Evolutionary conservation across 1,140 invertebrate species (phyloP), one percentile per base, ranked within the genome.

Genomic region (Neodiprion virginianus): DNA sequence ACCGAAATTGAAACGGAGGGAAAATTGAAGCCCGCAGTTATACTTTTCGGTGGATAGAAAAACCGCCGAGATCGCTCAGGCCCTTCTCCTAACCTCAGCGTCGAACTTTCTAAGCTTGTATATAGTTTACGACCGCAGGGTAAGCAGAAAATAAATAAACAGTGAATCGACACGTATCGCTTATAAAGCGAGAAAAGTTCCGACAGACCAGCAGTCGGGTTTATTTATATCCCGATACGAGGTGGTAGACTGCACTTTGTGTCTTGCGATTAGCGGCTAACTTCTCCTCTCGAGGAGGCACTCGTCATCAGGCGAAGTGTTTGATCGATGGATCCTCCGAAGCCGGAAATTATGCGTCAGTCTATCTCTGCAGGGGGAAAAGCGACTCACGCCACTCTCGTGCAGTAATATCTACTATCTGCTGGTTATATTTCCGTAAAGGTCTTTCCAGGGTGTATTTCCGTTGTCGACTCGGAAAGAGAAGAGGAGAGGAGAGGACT

Each of bases 261-360:
- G n/a, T 61, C 53, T 61, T 61, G 53, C 53, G 53, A 61, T 61
- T 61, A 61, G 53, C n/a, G n/a, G 53, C 53, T 7, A 61, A 14
- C 11, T 61, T 14, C 53, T 87, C 83, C 84, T 65, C 76, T 76
- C 47, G 73, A 75, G 76, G 77, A 75, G 80, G 79, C 78, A 76
- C 11, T 80, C 78, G 76, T 81, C 78, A 77, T 73, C 69, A 76
- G 78, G 76, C 73, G 74, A 76, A 82, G 73, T 88, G 87, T 88
- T 88, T 88, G 87, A 88, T 88, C 87, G 87, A 88, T 88, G 83
- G 83, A 86, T 88, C 80, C 79, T 78, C 79, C 84, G 75, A 79
- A 82, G 81, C 81, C 86, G 87, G 87, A 88, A 88, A 88, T 88
- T 88, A 88, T 87, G 86, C 87, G 87, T 88, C 87, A 87, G 85